A percentile compares a stretch with the other conserved stretches of the same genome.
phyloP scores from a whole-genome alignment of 2,888 invertebrate genomes.

The Leptarthrus brevirostris region DNA sequence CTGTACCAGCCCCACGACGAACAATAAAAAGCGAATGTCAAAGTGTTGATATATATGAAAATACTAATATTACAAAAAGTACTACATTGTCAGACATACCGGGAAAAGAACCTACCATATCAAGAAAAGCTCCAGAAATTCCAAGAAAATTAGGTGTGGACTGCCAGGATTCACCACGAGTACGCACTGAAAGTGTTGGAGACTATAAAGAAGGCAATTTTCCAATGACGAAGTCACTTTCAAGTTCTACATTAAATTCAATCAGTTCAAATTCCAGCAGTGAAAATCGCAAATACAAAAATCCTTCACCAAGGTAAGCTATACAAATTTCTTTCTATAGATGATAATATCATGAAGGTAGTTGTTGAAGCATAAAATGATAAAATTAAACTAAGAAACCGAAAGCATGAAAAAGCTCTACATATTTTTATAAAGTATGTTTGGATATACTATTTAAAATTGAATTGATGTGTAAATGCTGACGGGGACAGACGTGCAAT shows the following conservation, averaged over 20 bases:
- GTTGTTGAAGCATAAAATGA: background rate
- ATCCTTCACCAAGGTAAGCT: constrained; percentile 64
- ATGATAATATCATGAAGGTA: background rate
- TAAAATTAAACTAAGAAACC: no score
- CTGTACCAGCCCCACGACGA: constrained; percentile 63
- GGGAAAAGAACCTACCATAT: constrained; percentile 56
- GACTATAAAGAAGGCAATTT: constrained; percentile 49
- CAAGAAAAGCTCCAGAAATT: constrained; percentile 59
- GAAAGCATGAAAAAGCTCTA: no score
- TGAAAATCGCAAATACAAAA: constrained; percentile 61
- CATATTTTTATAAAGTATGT: no score
- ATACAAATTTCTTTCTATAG: background rate
- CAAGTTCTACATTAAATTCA: constrained; percentile 57
- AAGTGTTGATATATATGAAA: constrained; percentile 50
- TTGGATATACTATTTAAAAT: no score
- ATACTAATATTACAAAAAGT: background rate
- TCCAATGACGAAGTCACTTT: background rate
- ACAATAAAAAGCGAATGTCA: constrained; percentile 56
- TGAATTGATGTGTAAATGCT: no score
- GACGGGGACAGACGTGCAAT: no score
- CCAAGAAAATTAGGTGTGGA: constrained; percentile 59
- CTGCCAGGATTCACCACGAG: constrained; percentile 50
- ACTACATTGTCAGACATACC: background rate
- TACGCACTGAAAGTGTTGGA: background rate
- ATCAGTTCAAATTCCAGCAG: constrained; percentile 60